A percentile compares a stretch with the other conserved stretches of the same genome.
phyloP scores from a whole-genome alignment of 2,888 invertebrate genomes.

The Acleris holmiana region DNA sequence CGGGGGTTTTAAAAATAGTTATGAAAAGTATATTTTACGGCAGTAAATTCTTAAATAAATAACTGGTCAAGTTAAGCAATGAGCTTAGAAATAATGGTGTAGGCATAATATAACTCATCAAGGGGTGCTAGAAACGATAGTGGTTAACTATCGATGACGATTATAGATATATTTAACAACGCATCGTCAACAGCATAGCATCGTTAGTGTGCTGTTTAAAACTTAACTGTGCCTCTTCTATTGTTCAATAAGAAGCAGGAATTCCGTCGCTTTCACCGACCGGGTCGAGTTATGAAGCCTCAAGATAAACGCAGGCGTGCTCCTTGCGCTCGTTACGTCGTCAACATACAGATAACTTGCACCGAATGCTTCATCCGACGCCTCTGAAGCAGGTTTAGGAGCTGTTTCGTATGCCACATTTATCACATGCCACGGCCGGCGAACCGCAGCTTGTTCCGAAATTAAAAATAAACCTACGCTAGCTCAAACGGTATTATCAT shows the following conservation, averaged over 20 bases:
- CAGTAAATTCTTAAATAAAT: too few relatives aligned
- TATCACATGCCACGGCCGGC: slow-evolving; percentile 17
- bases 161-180: too few relatives aligned
- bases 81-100: too few relatives aligned
- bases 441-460: not conserved
- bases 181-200: too few relatives aligned
- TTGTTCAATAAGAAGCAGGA: slow-evolving; percentile 59
- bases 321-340: slow-evolving; percentile 39
- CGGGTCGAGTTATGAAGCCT: slow-evolving; percentile 57
- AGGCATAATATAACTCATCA: too few relatives aligned
- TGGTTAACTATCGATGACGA: too few relatives aligned
- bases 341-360: slow-evolving; percentile 19
- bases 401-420: slow-evolving; percentile 26
- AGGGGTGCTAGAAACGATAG: too few relatives aligned
- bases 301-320: slow-evolving; percentile 55
- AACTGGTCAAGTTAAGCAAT: too few relatives aligned
- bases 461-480: slow-evolving; percentile 18
- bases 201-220: slow-evolving; percentile 19
- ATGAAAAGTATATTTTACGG: too few relatives aligned
- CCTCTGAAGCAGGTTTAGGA: slow-evolving; percentile 22
- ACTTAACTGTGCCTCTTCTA: slow-evolving; percentile 44
- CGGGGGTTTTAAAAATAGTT: too few relatives aligned
- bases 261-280: slow-evolving; percentile 60
- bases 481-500: not conserved
- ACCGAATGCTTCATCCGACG: slow-evolving; percentile 18